These are phyloP conservation scores for Circaetus gallicus DNA, from an alignment of 2,113 vertebrate species.

Conservation along the genomic window DNA sequence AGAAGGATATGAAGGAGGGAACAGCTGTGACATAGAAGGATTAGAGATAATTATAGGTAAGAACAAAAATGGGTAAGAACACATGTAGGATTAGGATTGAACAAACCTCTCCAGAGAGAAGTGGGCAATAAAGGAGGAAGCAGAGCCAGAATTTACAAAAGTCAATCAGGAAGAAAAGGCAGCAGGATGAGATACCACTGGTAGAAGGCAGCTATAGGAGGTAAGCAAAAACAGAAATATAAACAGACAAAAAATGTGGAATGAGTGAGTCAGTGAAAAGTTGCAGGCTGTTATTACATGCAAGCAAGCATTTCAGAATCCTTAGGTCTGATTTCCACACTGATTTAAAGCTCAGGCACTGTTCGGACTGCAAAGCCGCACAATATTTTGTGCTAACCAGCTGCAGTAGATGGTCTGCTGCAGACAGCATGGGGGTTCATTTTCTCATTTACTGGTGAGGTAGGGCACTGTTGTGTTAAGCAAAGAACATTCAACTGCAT, in stretches of 20 bases:
- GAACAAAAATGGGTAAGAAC: background rate
- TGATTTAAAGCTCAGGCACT: background rate
- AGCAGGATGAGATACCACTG: background rate
- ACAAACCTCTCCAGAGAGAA: background rate
- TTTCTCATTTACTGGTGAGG: background rate
- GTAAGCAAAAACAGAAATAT: background rate
- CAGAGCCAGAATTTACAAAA: background rate
- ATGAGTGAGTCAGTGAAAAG: background rate
- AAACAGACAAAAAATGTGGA: background rate
- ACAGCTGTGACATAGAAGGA: background rate
- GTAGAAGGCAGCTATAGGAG: background rate
- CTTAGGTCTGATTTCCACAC: background rate
- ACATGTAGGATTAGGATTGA: background rate
- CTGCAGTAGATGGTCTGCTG: background rate
- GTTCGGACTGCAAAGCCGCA: background rate
- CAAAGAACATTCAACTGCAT: background rate
- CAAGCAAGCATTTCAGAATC: background rate
- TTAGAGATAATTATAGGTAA: background rate
- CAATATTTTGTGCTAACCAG: background rate
- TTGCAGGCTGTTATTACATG: background rate
- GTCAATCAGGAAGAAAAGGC: background rate
- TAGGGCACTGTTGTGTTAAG: fast-evolving
- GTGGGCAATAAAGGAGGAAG: background rate
- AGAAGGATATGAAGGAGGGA: background rate
- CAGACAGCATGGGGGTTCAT: background rate